Evolutionary conservation across 1,140 invertebrate genomes (phyloP).

Genomic region (Drosophila nigromelanica): DNA sequence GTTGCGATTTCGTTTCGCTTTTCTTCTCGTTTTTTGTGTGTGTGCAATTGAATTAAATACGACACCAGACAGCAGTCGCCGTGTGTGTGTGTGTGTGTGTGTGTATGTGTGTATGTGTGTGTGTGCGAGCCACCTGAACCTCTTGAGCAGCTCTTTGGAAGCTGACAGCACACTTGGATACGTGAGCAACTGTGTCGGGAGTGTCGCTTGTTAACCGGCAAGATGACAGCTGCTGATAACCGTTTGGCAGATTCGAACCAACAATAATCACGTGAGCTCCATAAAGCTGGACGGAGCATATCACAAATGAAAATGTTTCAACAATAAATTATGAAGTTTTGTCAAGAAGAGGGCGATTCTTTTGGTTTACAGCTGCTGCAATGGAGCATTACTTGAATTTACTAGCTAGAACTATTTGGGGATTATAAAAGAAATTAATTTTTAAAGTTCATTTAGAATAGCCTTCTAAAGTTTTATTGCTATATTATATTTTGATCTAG

Average conservation of each 20-base stretch:
- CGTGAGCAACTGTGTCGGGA: slow-evolving; percentile 21
- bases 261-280: slow-evolving; percentile 23
- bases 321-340: neutral
- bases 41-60: slow-evolving; percentile 72
- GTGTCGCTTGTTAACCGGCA: slow-evolving; percentile 43
- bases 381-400: neutral
- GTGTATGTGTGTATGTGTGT: slow-evolving; percentile 1
- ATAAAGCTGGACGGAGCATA: no score
- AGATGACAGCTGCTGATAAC: slow-evolving; percentile 41
- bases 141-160: slow-evolving; percentile 42
- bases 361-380: neutral
- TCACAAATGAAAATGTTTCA: neutral
- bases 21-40: slow-evolving; percentile 1
- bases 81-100: neutral
- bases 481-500: no score
- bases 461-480: no score
- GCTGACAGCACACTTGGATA: slow-evolving; percentile 44
- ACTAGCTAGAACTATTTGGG: neutral
- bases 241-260: slow-evolving; percentile 19
- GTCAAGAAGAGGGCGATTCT: neutral
- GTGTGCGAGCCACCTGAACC: slow-evolving; percentile 32
- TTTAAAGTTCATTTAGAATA: no score
- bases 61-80: slow-evolving; percentile 54
- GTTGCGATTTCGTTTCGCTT: slow-evolving; percentile 49
- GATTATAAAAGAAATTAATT: neutral